Base-by-base conservation (phyloP, 2,113 vertebrate species). In the Hylia prasina region DNA sequence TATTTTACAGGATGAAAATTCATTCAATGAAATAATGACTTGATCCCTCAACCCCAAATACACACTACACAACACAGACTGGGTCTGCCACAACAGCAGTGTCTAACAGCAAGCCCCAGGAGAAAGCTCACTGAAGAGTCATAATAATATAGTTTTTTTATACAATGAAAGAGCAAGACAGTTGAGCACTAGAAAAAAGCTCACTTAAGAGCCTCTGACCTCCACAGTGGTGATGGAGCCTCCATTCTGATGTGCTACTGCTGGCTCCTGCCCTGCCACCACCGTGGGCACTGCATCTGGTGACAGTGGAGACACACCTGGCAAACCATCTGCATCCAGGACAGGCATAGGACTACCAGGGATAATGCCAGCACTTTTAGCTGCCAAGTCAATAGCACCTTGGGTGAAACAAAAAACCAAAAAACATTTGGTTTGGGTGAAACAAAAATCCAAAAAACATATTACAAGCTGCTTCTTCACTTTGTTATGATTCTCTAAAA, bases 311-410 rank as follows among this genome's bases (percentile, higher is more conserved):
- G 98, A 93, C 30, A 98, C 97, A 18, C 96, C 95, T 17, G 98
- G 81, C 89, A 98, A 82, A 94, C 98, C 81, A 58, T 98, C 98
- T 0, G 98, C n/a, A 15, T 98, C 98, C 53, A 98, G 82, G 60
- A 98, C 98, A 30, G 96, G 98, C 79, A 98, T 90, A 13, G 99
- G 98, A 94, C 98, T 99, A 75, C 97, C 98, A 8, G 99, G 99
- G 77, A 99, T 99, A 95, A 99, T 99, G 71, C 99, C 99, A 24
- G 99, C 99, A 92, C 99, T 99, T 90, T 99, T 99, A 33, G 99
- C 99, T 76, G 99, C 99, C 91, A 99, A 96, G 96, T 99, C 99
- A 15, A 99, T 99, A 80, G 99, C 98, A 98, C 99, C 99, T 99
- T 94, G 89, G 10, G 31, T 13, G 42, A 87, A 81, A 78, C 27